Base-by-base conservation (phyloP, 2,888 invertebrate species). In the Ferrisia virgata region DNA sequence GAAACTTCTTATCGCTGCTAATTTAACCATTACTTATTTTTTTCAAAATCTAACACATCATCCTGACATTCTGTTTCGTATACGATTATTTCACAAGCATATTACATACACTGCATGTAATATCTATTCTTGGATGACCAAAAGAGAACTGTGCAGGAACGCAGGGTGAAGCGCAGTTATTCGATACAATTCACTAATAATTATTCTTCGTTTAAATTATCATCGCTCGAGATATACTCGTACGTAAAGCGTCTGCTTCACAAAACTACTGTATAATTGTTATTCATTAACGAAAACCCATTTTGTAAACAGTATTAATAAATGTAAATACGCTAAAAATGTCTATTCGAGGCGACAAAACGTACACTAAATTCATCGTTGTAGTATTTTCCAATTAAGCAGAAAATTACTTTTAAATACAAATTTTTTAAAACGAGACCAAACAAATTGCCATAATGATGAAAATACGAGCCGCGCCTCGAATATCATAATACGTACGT, bases 271-370 rank as follows among this genome's bases (percentile, higher is more conserved):
- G 64, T 28, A 64, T 64, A 64, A 64, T 64, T 64, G 64, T 64
- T 64, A 64, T 64, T 64, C 64, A 28, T 64, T 64, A 64, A 64
- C 28, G 64, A 64, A 53, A 64, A 13, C 28, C 43, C 64, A 28
- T 64, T 64, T 31, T 64, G 64, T 64, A 64, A 64, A 64, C 64
- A 28, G 64, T 64, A 64, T 64, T 64, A 64, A 64, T 64, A 64
- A 28, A 64, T 28, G 64, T 64, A 64, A 28, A 28, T 28, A 64
- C 3, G 6, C 53, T 3, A 2, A 53, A 53, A 28, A 22, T 11
- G 25, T 28, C 28, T 28, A 64, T 64, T 15, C 64, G 58, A 64
- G 28, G 5, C 25, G 13, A 13, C 2, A 11, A 64, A 64, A 64
- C 22, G 25, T 11, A 58, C 25, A 8, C 5, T 25, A 58, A 58